phyloP scores from a whole-genome alignment of 2,113 vertebrate genomes.

The cattle (Bos taurus) region ARS-UCD2.0 NC_037346.1:48252501-48253000 shows the following conservation, averaged over 20 bases:
- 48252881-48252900: too few relatives aligned
- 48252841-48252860: too few relatives aligned
- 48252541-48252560: constrained; percentile 13
- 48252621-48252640: rapidly evolving
- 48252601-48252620: not conserved
- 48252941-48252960: too few relatives aligned
- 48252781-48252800: too few relatives aligned
- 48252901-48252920: too few relatives aligned
- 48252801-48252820: too few relatives aligned
- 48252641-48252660: constrained; percentile 6
- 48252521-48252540: rapidly evolving
- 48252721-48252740: not conserved
- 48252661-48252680: constrained; percentile 32
- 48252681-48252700: constrained; percentile 53
- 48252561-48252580: rapidly evolving
- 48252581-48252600: not conserved
- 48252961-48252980: not conserved
- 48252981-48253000: not conserved
- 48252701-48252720: not conserved
- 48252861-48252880: too few relatives aligned
- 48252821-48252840: too few relatives aligned
- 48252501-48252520: not conserved
- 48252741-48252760: not conserved
- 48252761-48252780: constrained; percentile 24
- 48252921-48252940: too few relatives aligned